Conservation (phyloP, 2,888 invertebrate genomes). For the Drosophila stalkeri region DNA sequence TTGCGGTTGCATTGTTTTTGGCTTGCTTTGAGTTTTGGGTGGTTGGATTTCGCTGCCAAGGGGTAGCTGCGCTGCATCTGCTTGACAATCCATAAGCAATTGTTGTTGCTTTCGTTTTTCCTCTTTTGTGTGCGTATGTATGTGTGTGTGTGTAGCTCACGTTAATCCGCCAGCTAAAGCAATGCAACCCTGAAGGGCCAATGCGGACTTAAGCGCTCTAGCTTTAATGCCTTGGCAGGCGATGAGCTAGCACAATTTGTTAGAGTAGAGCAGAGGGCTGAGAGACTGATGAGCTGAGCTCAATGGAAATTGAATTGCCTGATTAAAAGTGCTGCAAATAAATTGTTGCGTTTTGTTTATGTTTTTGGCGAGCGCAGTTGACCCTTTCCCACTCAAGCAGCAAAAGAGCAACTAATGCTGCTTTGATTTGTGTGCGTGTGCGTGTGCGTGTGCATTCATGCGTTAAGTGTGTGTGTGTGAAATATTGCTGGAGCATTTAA, state of each 20-base stretch:
- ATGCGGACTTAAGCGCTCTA: slow-evolving; percentile 41
- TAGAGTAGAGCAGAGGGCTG: neutral
- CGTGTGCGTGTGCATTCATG: slow-evolving; percentile 44
- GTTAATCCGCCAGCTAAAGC: slow-evolving; percentile 38
- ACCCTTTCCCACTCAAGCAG: slow-evolving; percentile 36
- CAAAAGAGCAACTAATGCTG: slow-evolving; percentile 77
- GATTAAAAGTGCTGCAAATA: slow-evolving; percentile 8
- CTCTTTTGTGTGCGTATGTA: neutral
- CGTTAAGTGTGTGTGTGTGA: slow-evolving; percentile 48
- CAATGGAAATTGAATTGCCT: slow-evolving; percentile 36
- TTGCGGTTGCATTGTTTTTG: slow-evolving; percentile 55
- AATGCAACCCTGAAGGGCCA: slow-evolving; percentile 27
- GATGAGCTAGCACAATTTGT: slow-evolving; percentile 48
- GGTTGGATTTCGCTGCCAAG: slow-evolving; percentile 9
- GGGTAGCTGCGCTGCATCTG: slow-evolving; percentile 59
- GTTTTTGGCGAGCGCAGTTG: slow-evolving; percentile 36
- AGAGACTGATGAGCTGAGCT: slow-evolving; percentile 11
- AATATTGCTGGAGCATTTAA: slow-evolving; percentile 20
- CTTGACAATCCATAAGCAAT: slow-evolving; percentile 43
- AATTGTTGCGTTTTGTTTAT: slow-evolving; percentile 26
- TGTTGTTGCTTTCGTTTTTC: slow-evolving; percentile 7
- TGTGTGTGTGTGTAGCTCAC: slow-evolving; percentile 16
- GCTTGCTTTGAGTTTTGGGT: slow-evolving; percentile 6
- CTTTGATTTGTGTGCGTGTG: slow-evolving; percentile 48
- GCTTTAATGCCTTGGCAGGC: slow-evolving; percentile 24